Conservation (phyloP, 2,797 vertebrate species). For the Gambelia wislizenii region DNA sequence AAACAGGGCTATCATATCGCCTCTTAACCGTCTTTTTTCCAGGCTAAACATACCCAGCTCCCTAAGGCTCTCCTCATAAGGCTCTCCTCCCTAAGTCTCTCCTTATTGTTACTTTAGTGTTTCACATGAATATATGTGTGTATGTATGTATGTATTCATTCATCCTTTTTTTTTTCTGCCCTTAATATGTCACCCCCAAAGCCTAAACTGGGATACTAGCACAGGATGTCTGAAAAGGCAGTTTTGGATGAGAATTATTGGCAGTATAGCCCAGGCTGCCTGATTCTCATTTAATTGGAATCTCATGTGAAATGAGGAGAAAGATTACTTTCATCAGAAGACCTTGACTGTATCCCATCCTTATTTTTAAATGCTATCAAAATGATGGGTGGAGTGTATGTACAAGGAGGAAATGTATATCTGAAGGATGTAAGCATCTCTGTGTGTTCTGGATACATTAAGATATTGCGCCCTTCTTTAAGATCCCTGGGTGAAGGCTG, state of each 20-base stretch:
- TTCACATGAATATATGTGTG: background rate
- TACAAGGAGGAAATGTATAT: background rate
- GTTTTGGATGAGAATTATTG: background rate
- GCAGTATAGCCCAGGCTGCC: background rate
- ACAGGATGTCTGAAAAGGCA: background rate
- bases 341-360: background rate
- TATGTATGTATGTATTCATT: background rate
- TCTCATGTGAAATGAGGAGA: background rate
- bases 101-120: background rate
- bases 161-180: background rate
- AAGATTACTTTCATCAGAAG: conserved; percentile 12
- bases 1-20: too few relatives aligned
- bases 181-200: conserved; percentile 22
- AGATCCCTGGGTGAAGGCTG: background rate
- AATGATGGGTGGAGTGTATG: background rate
- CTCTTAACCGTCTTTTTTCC: too few relatives aligned
- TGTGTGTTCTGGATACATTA: background rate
- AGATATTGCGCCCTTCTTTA: background rate
- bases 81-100: too few relatives aligned
- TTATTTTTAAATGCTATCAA: conserved; percentile 2
- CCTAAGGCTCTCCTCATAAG: too few relatives aligned
- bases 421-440: background rate
- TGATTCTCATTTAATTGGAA: background rate
- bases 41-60: too few relatives aligned
- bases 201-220: background rate